Base-by-base conservation (phyloP, 2,113 vertebrate genomes). In the Zeus faber region DNA sequence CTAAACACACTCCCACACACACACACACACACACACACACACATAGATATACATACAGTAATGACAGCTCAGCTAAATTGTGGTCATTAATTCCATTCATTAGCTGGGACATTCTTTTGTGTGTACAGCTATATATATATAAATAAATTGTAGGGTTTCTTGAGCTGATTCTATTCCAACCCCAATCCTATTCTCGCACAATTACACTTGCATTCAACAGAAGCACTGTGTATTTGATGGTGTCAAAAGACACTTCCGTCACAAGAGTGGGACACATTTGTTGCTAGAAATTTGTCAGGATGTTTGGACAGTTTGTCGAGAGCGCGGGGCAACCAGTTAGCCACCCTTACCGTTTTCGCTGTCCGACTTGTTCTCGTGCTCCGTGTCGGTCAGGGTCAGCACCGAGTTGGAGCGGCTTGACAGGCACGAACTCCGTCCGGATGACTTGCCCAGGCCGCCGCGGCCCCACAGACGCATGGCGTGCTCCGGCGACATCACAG, bases 281-380 rank as follows among this genome's bases (percentile, higher is more conserved):
- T n/a, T n/a, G n/a, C n/a, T n/a, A n/a, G n/a, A n/a, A n/a, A n/a
- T n/a, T n/a, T n/a, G n/a, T n/a, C n/a, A n/a, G n/a, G n/a, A n/a
- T n/a, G n/a, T n/a, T n/a, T n/a, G n/a, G n/a, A n/a, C n/a, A n/a
- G n/a, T n/a, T n/a, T n/a, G n/a, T n/a, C n/a, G n/a, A n/a, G n/a
- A n/a, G n/a, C n/a, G n/a, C n/a, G n/a, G n/a, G n/a, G n/a, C n/a
- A n/a, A n/a, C n/a, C n/a, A n/a, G n/a, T n/a, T n/a, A 35, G 27
- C 5, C 17, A 7, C 9, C 89, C 93, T 94, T 90, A 99, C 97
- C 97, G 1, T 84, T 96, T 74, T 99, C 97, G 76, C 94, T 98
- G 93, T 99, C 97, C 0, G 97, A 99, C 89, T 98, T 98, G 92
- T 98, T 99, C 33, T 99, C 97, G 0, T 97, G 96, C 77, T 99